Conservation (phyloP, 1,140 invertebrate genomes). For the Vanessa atalanta region DNA sequence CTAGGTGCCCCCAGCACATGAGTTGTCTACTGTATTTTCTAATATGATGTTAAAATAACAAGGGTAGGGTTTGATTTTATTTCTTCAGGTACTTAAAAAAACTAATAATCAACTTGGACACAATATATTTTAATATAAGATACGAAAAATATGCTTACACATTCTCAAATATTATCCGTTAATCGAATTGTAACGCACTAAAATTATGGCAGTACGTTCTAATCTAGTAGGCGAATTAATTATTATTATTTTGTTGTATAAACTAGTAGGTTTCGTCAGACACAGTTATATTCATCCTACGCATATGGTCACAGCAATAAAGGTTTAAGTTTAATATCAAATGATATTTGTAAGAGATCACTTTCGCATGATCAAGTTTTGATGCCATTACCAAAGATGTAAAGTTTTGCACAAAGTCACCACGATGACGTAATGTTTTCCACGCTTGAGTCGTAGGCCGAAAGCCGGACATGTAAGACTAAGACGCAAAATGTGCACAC, state of each 20-base stretch:
- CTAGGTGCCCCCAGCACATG: too few relatives aligned
- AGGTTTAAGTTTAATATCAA: constrained; percentile 12
- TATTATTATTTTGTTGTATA: constrained; percentile 22
- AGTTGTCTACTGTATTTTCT: too few relatives aligned
- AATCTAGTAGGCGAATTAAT: constrained; percentile 27
- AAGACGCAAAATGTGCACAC: constrained; percentile 69
- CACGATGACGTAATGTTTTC: constrained; percentile 70
- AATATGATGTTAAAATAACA: too few relatives aligned
- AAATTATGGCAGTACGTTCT: not conserved
- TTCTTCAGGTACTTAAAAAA: too few relatives aligned
- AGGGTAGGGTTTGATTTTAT: too few relatives aligned
- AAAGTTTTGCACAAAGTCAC: constrained; percentile 45
- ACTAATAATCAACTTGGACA: not conserved
- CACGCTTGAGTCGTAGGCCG: constrained; percentile 59
- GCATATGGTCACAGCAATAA: not conserved
- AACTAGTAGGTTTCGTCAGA: constrained; percentile 45
- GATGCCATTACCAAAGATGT: constrained; percentile 41
- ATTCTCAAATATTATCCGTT: not conserved
- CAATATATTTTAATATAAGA: not conserved
- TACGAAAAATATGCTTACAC: constrained; percentile 1
- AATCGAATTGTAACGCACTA: not conserved
- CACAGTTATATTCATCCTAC: constrained; percentile 18
- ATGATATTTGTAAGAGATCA: constrained; percentile 15
- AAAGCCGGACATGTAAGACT: constrained; percentile 65
- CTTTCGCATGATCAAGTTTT: constrained; percentile 35